A percentile compares a stretch with the other conserved stretches of the same genome.
These are phyloP conservation scores for Drosophila saltans DNA, from an alignment of 1,140 invertebrate genomes.

Conservation along the genomic window DNA sequence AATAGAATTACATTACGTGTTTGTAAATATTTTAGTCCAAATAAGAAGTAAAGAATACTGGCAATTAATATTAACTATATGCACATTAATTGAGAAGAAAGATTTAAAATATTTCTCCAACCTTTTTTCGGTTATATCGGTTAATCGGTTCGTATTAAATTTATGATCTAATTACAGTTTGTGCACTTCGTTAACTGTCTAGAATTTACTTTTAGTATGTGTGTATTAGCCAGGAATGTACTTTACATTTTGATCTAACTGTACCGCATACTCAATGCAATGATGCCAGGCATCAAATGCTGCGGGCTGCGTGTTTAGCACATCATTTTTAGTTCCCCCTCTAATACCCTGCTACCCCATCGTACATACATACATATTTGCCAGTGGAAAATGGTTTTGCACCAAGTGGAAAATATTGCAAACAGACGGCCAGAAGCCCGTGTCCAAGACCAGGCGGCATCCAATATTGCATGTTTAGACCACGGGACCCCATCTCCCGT, in stretches of 20 bases:
- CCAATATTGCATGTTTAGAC: slow-evolving; percentile 68
- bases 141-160: background rate
- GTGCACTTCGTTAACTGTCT: background rate
- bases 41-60: no score
- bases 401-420: slow-evolving; percentile 9
- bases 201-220: slow-evolving; percentile 22
- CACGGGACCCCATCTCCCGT: slow-evolving; percentile 5
- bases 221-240: slow-evolving; percentile 45
- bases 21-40: no score
- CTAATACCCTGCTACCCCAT: background rate
- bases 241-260: slow-evolving; percentile 64
- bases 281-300: slow-evolving; percentile 8
- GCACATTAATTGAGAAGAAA: no score
- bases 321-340: slow-evolving; percentile 48
- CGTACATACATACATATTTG: background rate
- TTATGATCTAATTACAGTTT: background rate
- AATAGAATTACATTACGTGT: no score
- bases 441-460: slow-evolving; percentile 48
- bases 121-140: background rate
- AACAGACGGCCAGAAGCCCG: slow-evolving; percentile 16
- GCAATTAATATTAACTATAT: no score
- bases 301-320: slow-evolving; percentile 66
- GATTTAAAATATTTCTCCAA: no score
- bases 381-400: slow-evolving; percentile 58
- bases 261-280: slow-evolving; percentile 37